These are phyloP conservation scores for Drosophila mimica DNA, from an alignment of 2,888 invertebrate species.

Conservation along the genomic window DNA sequence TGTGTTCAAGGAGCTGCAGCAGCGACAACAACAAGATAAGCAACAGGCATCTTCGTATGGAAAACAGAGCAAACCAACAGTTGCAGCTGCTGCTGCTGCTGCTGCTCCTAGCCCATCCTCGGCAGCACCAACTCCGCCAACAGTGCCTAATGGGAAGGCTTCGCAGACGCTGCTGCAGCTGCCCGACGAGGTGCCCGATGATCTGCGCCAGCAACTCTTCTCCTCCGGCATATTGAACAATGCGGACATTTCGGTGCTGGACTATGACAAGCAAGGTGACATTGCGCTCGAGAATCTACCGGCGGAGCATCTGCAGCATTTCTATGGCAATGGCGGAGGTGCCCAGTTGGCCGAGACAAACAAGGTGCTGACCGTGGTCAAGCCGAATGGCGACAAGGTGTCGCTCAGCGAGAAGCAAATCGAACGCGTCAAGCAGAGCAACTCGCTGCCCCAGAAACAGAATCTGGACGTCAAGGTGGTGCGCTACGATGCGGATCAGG, in stretches of 20 bases:
- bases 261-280: constrained; percentile 95
- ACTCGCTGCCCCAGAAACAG: constrained; percentile 85
- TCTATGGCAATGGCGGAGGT: constrained; percentile 93
- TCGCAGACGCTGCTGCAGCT: constrained; percentile 86
- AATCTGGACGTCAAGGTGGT: constrained; percentile 94
- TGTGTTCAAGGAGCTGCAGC: constrained; percentile 83
- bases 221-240: constrained; percentile 94
- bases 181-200: constrained; percentile 95
- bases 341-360: constrained; percentile 90
- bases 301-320: constrained; percentile 94
- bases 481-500: constrained; percentile 91
- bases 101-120: constrained; percentile 8
- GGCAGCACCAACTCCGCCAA: constrained; percentile 4
- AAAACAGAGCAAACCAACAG: constrained; percentile 13
- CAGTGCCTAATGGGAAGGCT: constrained; percentile 63
- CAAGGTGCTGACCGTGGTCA: constrained; percentile 89
- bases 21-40: constrained; percentile 64
- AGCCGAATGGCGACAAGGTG: constrained; percentile 87
- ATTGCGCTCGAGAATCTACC: constrained; percentile 93
- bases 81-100: neutral
- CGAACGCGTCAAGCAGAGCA: constrained; percentile 84
- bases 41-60: constrained; percentile 16
- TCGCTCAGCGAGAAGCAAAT: constrained; percentile 86
- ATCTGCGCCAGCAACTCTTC: constrained; percentile 92
- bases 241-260: constrained; percentile 94